Evolutionary conservation across 2,888 invertebrate genomes (phyloP).

Genomic region (Cheilosia impressa): DNA sequence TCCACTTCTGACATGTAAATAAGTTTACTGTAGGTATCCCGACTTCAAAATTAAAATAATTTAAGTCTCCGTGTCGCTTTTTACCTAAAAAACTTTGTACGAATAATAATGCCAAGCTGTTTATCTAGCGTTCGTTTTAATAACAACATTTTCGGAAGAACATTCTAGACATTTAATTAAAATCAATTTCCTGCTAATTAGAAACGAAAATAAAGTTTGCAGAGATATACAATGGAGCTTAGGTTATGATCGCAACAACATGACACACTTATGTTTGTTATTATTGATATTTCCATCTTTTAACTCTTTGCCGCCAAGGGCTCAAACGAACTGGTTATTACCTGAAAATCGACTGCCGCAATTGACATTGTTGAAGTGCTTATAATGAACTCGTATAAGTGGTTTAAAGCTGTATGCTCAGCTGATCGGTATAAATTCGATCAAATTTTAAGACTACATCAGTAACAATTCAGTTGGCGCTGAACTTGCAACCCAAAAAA

Average conservation of each 20-base stretch:
- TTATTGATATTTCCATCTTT: slow-evolving; percentile 4
- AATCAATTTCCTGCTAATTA: background rate
- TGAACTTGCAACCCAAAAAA: slow-evolving; percentile 8
- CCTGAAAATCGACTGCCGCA: background rate
- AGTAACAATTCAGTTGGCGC: slow-evolving; percentile 42
- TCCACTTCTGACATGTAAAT: too few species aligned
- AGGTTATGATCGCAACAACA: slow-evolving; percentile 4
- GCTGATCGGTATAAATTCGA: slow-evolving; percentile 41
- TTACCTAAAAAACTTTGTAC: background rate
- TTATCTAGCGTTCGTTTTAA: background rate
- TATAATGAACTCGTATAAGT: background rate
- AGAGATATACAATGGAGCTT: background rate
- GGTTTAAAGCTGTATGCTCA: background rate
- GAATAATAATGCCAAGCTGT: background rate
- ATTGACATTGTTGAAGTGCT: slow-evolving; percentile 1
- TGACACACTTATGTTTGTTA: slow-evolving; percentile 8
- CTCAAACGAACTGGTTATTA: slow-evolving; percentile 31
- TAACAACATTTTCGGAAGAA: background rate
- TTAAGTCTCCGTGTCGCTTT: too few species aligned
- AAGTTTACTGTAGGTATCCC: too few species aligned
- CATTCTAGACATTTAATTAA: background rate
- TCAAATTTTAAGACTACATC: slow-evolving; percentile 3
- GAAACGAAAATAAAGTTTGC: background rate
- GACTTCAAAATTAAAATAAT: too few species aligned
- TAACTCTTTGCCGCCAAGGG: background rate